Evolutionary conservation across 2,113 vertebrate genomes (phyloP), one percentile per base, ranked within the genome.

Genomic region (Centropus bengalensis): DNA sequence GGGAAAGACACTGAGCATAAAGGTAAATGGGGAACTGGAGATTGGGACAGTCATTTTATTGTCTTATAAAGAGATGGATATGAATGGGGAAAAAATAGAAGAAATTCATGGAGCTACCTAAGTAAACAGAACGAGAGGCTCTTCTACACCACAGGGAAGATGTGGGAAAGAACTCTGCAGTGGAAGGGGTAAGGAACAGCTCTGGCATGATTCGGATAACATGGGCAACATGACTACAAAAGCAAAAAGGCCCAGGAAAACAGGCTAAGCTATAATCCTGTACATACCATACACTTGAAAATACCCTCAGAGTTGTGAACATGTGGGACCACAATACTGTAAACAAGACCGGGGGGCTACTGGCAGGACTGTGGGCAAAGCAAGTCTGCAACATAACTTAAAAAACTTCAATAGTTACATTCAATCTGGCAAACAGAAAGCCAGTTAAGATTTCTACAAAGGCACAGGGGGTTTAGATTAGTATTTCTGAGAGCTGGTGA

Each of bases 341-440:
- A 36, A 93, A 69, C 8, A 63, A 38, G 20, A 55, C n/a, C 8
- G 30, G 5, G 81, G 23, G 68, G 36, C 30, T 78, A 63, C n/a
- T 10, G 63, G 56, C 1, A 60, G 6, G 13, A 40, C 0, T 75
- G 44, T 0, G 0, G n/a, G 22, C 21, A 88, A 13, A 74, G 24
- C 22, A 84, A 58, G 22, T 40, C 36, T 10, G 49, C 28, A 40
- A 67, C 4, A 4, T 17, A 82, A 85, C 11, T 54, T 79, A 1
- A 69, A 88, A 40, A 40, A 58, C 5, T 27, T 19, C 9, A 10
- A 1, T 47, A 74, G 19, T 23, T 59, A 63, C 36, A 66, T 86
- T 90, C 40, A 67, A 5, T 14, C 26, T 40, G 27, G 51, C 14
- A 66, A 76, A 60, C 14, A 62, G 51, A 60, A 86, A 91, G 40